Conservation (phyloP, 2,888 invertebrate species). For the Ichneumoninae sp. region DNA sequence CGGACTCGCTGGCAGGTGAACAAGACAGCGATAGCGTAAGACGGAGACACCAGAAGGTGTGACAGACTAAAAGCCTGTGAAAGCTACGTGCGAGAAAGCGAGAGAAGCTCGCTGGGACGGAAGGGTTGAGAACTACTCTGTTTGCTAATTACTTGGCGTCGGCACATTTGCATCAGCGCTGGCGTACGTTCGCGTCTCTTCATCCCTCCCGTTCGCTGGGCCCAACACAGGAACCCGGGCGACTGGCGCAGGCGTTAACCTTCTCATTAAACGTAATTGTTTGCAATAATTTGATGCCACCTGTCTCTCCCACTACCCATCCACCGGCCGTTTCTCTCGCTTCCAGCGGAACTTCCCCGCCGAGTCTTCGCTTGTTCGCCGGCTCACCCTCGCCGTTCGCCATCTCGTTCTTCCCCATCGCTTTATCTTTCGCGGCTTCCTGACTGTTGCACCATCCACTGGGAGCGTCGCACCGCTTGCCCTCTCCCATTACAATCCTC, state of each 20-base stretch:
- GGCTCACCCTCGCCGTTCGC: slow-evolving; percentile 40
- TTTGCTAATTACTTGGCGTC: slow-evolving; percentile 81
- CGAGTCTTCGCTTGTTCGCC: slow-evolving; percentile 57
- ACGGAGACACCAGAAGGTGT: neutral
- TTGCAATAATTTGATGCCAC: slow-evolving; percentile 82
- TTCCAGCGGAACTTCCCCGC: slow-evolving; percentile 62
- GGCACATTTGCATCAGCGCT: slow-evolving; percentile 80
- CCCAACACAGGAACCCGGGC: slow-evolving; percentile 46
- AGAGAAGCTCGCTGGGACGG: slow-evolving; percentile 27
- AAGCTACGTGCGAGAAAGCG: slow-evolving; percentile 12
- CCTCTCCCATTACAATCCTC: slow-evolving; percentile 12
- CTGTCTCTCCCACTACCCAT: slow-evolving; percentile 68
- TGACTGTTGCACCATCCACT: slow-evolving; percentile 52
- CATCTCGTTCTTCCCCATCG: slow-evolving; percentile 32
- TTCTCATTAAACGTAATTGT: slow-evolving; percentile 83
- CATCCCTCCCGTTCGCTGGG: slow-evolving; percentile 7
- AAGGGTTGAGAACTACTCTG: slow-evolving; percentile 72
- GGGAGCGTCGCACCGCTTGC: slow-evolving; percentile 47
- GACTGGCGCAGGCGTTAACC: slow-evolving; percentile 78
- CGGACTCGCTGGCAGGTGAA: neutral
- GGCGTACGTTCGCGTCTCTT: slow-evolving; percentile 66
- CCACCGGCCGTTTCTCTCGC: slow-evolving; percentile 35
- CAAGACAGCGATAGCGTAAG: neutral
- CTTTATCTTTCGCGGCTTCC: slow-evolving; percentile 66
- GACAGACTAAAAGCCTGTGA: slow-evolving; percentile 24